Base-by-base conservation (phyloP, 2,888 invertebrate species). In the Apotomis betuletana region DNA sequence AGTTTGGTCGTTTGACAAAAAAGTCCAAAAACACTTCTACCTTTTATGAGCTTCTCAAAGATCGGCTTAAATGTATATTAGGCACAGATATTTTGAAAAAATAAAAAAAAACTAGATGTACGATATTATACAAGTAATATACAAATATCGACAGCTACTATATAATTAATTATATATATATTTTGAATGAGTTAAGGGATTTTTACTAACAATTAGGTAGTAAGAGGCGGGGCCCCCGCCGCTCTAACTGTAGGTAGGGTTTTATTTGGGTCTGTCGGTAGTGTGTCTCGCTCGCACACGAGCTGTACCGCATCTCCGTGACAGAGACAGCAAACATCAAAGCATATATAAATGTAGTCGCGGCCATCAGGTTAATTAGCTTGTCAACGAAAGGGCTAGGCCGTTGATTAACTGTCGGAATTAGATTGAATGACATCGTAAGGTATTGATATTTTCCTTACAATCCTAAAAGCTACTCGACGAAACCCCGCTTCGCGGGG, bases 181-280 rank as follows among this genome's bases (percentile, higher is more conserved):
- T 92, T 89, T 92, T 91, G 92, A 91, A 91, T 90, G 90, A 84
- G 90, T 92, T 91, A 92, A 92, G 91, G 89, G 87, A 90, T 92
- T 92, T 92, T 92, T 92, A 92, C 92, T 92, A 92, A 92, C 91
- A 90, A 87, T 85, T 90, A 92, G 90, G 82, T 86, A 84, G 80
- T 91, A 91, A 92, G 90, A 85, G 85, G 88, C 88, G 87, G 86
- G 82, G 55, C 13, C 59, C 60, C 49, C 62, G 67, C 67, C 15
- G 57, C 61, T 74, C 60, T 75, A 84, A 84, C 83, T 79, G 76
- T 85, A 85, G 83, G 80, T 86, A 87, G 80, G 85, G 83, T 82
- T 85, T 83, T 78, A 78, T 82, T 81, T 80, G 77, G 74, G 74
- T 76, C 60, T 73, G 77, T 75, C 74, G 79, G 77, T 80, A 75